Evolutionary conservation across 2,113 vertebrate genomes (phyloP), one percentile per base, ranked within the genome.

Genomic region (Eulemur rufifrons): DNA sequence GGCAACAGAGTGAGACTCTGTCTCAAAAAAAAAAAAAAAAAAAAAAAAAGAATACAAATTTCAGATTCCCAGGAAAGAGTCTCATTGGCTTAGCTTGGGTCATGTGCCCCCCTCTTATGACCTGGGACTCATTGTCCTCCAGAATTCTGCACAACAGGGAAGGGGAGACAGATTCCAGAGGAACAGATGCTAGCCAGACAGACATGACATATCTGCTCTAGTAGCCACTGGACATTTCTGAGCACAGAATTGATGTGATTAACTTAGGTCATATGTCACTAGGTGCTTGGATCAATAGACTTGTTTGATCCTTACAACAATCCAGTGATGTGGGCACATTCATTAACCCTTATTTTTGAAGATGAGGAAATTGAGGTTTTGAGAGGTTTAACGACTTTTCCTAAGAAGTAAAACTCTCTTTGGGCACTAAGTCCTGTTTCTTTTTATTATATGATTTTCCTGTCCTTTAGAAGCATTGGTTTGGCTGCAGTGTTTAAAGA

Each of bases 301-400:
- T 32, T 47, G 14, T 56, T 32, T 69, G 37, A 77, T 81, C 63
- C 64, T 93, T 50, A 59, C 2, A 80, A 90, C 45, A 95, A 13
- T 10, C 29, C n/a, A 64, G 34, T 74, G 34, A 80, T 15, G 8
- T 63, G 34, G 50, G 66, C 21, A 77, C 37, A 34, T n/a, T 94
- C 66, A 54, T 92, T 74, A 92, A 63, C 15, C 17, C 12, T 8
- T 81, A 17, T 34, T 56, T 71, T 94, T 56, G 52, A 95, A 80
- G 39, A 83, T 27, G 77, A 91, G 25, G 23, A 85, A 97, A 93
- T 2, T 71, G 37, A 37, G 77, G 27, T 25, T 77, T 94, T 76
- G 59, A 94, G 78, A 94, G 63, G 15, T 71, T 89, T 56, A n/a
- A 69, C 91, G 59, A 42, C 80, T 94, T 94, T 89, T 63, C 91